Percentiles rank a stretch among this genome's conserved stretches.
phyloP scores from a whole-genome alignment of 2,888 invertebrate species.

The Allacma fusca region DNA sequence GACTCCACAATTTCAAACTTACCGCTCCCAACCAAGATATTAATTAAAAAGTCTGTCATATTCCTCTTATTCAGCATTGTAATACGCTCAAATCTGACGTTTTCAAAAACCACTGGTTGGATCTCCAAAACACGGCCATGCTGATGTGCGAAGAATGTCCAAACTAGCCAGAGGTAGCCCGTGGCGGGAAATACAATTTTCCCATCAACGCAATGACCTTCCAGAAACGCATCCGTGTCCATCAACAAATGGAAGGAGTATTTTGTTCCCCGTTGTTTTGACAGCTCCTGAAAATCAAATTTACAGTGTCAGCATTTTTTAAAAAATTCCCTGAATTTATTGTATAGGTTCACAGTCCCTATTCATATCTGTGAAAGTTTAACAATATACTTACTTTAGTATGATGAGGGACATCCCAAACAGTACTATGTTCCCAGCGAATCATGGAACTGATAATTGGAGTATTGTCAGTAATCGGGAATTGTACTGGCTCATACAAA shows the following conservation, averaged over 20 bases:
- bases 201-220: slow-evolving; percentile 86
- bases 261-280: background rate
- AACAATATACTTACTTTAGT: too few species aligned
- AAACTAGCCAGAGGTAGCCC: too few species aligned
- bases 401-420: slow-evolving; percentile 63
- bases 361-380: too few species aligned
- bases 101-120: slow-evolving; percentile 82
- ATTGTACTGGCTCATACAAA: slow-evolving; percentile 78
- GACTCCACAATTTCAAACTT: slow-evolving; percentile 65
- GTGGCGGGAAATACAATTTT: slow-evolving; percentile 94
- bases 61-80: slow-evolving; percentile 78
- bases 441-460: slow-evolving; percentile 83
- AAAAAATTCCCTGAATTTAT: too few species aligned
- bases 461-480: slow-evolving; percentile 86
- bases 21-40: slow-evolving; percentile 81
- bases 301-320: too few species aligned
- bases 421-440: slow-evolving; percentile 81
- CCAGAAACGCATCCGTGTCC: slow-evolving; percentile 76
- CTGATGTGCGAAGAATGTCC: slow-evolving; percentile 78
- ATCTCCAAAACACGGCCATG: slow-evolving; percentile 73
- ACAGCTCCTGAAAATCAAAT: too few species aligned
- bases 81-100: slow-evolving; percentile 83
- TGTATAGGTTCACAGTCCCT: too few species aligned
- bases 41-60: slow-evolving; percentile 79
- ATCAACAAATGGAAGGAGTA: slow-evolving; percentile 63